Percentiles rank a stretch among this genome's conserved stretches.
Conservation (phyloP, 1,140 invertebrate species). For the Lordiphosa stackelbergi region DNA sequence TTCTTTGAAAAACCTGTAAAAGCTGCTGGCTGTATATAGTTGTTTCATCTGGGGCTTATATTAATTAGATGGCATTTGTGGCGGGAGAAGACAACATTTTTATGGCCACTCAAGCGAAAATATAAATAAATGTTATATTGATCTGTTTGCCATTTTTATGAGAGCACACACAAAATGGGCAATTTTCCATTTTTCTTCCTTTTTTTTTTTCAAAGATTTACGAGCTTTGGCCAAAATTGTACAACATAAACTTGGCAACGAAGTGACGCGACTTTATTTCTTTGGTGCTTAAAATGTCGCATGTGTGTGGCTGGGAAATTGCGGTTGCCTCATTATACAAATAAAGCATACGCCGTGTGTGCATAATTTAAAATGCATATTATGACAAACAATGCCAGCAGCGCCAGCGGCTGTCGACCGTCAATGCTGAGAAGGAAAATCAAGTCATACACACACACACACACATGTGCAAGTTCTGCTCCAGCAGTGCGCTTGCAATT, state of each 20-base stretch:
- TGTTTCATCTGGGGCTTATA: constrained; percentile 25
- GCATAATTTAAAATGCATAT: constrained; percentile 55
- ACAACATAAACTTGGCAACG: constrained; percentile 59
- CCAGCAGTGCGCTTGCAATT: constrained; percentile 7
- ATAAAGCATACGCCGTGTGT: constrained; percentile 50
- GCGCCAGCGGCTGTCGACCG: constrained; percentile 4
- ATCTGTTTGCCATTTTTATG: constrained; percentile 48
- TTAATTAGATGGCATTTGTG: constrained; percentile 43
- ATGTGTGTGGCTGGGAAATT: constrained; percentile 32
- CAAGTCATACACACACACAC: constrained; percentile 3
- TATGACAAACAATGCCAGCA: constrained; percentile 30
- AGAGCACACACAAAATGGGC: constrained; percentile 40
- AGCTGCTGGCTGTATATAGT: constrained; percentile 41
- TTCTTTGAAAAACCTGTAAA: constrained; percentile 24
- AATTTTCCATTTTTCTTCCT: constrained; percentile 68
- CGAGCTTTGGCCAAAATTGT: constrained; percentile 45
- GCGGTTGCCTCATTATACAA: constrained; percentile 52
- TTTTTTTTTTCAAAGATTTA: constrained; percentile 52
- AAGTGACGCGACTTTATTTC: constrained; percentile 40
- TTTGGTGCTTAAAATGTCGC: constrained; percentile 11
- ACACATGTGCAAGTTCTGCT: neutral
- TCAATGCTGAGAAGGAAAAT: constrained; percentile 12
- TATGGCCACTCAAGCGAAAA: constrained; percentile 45
- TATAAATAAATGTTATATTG: constrained; percentile 72
- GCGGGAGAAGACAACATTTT: constrained; percentile 27